Evolutionary conservation across 2,113 vertebrate genomes (phyloP).

Genomic region (Ctenodactylus gundi): DNA sequence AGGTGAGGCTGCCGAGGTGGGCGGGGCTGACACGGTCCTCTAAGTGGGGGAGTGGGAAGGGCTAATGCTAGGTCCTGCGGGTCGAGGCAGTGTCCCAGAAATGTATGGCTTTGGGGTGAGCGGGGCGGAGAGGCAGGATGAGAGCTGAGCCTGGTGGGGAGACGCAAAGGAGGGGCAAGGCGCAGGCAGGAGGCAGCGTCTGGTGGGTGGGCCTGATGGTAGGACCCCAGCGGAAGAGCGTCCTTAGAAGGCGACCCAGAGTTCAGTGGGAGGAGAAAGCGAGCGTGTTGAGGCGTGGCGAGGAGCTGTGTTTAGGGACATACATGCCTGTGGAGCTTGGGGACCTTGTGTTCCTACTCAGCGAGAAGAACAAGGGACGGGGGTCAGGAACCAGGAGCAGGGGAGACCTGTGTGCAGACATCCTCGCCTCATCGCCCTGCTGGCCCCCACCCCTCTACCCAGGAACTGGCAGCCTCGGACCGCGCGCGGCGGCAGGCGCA

Average conservation of each 20-base stretch:
- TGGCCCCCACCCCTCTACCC: neutral
- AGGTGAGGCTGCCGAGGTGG: slow-evolving; percentile 79
- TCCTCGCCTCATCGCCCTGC: fast-evolving
- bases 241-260: neutral
- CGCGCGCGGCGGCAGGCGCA: slow-evolving; percentile 90
- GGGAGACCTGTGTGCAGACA: neutral
- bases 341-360: too few species aligned
- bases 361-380: neutral
- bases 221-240: neutral
- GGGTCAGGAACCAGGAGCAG: neutral
- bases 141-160: neutral
- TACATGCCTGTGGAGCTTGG: too few species aligned
- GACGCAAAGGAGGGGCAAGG: neutral
- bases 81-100: neutral
- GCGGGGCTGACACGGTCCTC: neutral
- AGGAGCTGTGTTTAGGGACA: too few species aligned
- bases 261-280: neutral
- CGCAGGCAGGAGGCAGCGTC: neutral
- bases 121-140: neutral
- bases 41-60: neutral
- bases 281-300: too few species aligned
- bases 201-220: fast-evolving
- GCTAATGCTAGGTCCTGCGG: neutral
- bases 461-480: slow-evolving; percentile 91
- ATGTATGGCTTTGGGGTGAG: neutral